Base-by-base conservation (phyloP, 2,797 vertebrate species). In the Amblyopsis hoosieri region DNA sequence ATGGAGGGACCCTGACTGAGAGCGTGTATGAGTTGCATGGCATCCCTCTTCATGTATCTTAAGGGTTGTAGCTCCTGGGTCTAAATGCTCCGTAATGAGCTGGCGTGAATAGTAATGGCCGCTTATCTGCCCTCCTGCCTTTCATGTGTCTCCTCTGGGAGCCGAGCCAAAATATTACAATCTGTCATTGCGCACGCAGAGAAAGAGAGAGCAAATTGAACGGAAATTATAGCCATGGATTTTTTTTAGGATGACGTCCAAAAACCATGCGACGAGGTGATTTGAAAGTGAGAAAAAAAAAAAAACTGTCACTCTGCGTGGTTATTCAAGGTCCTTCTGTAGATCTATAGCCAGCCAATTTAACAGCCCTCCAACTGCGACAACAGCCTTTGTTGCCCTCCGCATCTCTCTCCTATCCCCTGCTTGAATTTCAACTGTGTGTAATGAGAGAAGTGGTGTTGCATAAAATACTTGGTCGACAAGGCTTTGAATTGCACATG, bases 161-260 rank as follows among this genome's bases (percentile, higher is more conserved):
- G 78, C 53, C 45, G 67, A 75, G 89, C 90, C 89, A 91, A 86
- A 88, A 90, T 89, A 89, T 90, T 89, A 89, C 90, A 90, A 84
- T 89, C 86, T 89, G 89, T 90, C 89, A 88, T 87, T 82, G 84
- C 77, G 83, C 85, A 78, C 69, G 80, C 84, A 68, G 85, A 76
- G 54, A 55, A 13, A 76, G 82, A 72, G 79, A 77, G 74, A 80
- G 81, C 83, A 87, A 87, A 89, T 90, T 85, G 87, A 84, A 89
- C 85, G 81, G 81, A 90, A 90, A 90, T 90, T 74, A 91, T 80
- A 83, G 85, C 87, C 86, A 82, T 83, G 80, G 75, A 81, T 87
- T 85, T 19, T 59, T 71, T 86, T 89, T 82, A 83, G 89, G 87
- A 85, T 65, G 78, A 67, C 66, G 60, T 89, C 89, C 87, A 89